A percentile compares a stretch with the other conserved stretches of the same genome.
Evolutionary conservation across 2,888 invertebrate species (phyloP).

Genomic region (Ophion costatus): DNA sequence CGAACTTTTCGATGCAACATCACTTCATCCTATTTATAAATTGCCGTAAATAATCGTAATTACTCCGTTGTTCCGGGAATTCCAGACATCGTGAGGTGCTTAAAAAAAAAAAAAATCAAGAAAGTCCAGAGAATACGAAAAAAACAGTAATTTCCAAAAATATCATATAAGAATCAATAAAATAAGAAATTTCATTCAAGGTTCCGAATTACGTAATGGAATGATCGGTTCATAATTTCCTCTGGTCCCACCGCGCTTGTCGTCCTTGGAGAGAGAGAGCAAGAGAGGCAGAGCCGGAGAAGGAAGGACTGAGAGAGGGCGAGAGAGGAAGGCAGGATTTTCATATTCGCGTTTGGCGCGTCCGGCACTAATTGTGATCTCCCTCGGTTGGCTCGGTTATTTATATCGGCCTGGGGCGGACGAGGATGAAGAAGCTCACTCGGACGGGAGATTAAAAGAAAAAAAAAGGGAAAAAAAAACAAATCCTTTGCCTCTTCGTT

Average conservation of each 20-base stretch:
- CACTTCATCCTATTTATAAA: not conserved
- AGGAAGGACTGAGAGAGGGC: not conserved
- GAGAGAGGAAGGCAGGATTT: not conserved
- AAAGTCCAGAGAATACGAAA: too few relatives aligned
- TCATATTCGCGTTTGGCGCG: not conserved
- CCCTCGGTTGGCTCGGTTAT: constrained; percentile 25
- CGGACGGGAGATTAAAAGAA: not conserved
- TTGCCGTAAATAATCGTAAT: not conserved
- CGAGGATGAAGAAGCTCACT: constrained; percentile 29
- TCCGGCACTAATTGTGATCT: constrained; percentile 15
- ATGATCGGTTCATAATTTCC: too few relatives aligned
- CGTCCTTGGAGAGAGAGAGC: not conserved
- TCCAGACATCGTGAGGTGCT: too few relatives aligned
- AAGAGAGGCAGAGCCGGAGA: not conserved
- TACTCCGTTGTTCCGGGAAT: not conserved
- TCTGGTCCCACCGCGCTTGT: too few relatives aligned
- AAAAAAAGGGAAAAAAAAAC: not conserved
- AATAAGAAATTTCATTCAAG: too few relatives aligned
- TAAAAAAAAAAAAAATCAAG: too few relatives aligned
- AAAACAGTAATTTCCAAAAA: too few relatives aligned
- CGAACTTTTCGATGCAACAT: too few relatives aligned
- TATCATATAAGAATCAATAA: too few relatives aligned
- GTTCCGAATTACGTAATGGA: too few relatives aligned
- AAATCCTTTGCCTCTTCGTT: constrained; percentile 15
- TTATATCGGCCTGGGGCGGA: constrained; percentile 7